Base-by-base conservation (phyloP, 2,113 vertebrate species). In the Gymnarchus niloticus region DNA sequence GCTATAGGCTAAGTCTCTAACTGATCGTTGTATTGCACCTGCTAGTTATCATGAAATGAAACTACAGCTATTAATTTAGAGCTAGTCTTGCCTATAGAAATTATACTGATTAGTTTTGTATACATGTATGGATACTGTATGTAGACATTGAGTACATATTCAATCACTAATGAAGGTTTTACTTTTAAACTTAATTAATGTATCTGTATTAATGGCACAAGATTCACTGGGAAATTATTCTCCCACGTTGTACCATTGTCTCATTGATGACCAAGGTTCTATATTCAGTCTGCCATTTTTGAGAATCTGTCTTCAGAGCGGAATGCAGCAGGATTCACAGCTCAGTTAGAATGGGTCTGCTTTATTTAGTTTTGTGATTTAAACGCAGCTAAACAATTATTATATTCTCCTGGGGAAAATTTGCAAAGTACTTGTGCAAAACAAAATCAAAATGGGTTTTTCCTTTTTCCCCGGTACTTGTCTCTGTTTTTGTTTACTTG, bases 351-450 rank as follows among this genome's bases (percentile, higher is more conserved):
- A 76, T 76, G 6, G 3, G 76, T 23, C 76, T 56, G 54, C 54
- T 57, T 3, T 51, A 41, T 54, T 82, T 81, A 37, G n/a, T 52
- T 49, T n/a, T 23, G 12, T 56, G 44, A 46, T 84, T 46, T 33
- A 33, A 48, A 6, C 25, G 56, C 57, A 69, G 33, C 49, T 14
- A 65, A 41, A 28, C 9, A 57, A n/a, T 10, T 56, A 51, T 10
- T 59, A 44, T 14, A 48, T 65, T 84, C 21, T 82, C 8, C 54
- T 12, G 25, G 80, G 51, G 65, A 25, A 37, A 46, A 83, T 9
- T 28, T 28, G 65, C 10, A 59, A 59, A 12, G 37, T 59, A 85
- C 52, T 91, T 92, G 90, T 93, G 90, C 90, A 92, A 92, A 92
- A 91, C 90, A 91, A 92, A 91, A 86, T 82, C 33, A 81, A 21